phyloP scores from a whole-genome alignment of 1,140 invertebrate species.

The Heliconius hewitsoni region DNA sequence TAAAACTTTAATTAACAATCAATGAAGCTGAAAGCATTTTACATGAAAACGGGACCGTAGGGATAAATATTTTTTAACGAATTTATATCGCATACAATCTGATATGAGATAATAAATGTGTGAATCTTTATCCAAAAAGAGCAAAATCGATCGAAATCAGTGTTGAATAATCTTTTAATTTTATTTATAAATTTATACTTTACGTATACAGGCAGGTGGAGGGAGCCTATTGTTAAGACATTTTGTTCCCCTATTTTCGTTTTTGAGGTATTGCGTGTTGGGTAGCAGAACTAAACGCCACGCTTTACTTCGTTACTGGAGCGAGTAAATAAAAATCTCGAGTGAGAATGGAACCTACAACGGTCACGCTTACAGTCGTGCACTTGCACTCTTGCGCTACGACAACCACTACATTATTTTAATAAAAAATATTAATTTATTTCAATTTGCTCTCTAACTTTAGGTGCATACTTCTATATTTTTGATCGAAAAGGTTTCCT shows the following conservation, averaged over 20 bases:
- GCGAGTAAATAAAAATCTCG: no score
- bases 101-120: background rate
- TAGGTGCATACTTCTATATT: background rate
- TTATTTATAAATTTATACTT: background rate
- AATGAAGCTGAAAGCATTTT: conserved; percentile 7
- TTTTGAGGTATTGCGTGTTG: no score
- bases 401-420: no score
- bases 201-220: no score
- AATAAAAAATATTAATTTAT: no score
- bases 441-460: background rate
- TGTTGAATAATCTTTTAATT: background rate
- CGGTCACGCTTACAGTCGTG: no score
- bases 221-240: no score
- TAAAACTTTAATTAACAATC: conserved; percentile 11
- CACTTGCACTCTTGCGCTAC: no score
- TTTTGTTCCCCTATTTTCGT: no score
- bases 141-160: background rate
- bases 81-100: background rate
- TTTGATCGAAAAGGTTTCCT: background rate
- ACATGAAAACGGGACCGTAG: background rate
- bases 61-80: background rate
- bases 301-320: no score
- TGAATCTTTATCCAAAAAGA: background rate
- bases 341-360: no score
- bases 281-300: no score